These are phyloP conservation scores for Ceratosolen fusciceps DNA, from an alignment of 1,140 invertebrate genomes.

Conservation along the genomic window DNA sequence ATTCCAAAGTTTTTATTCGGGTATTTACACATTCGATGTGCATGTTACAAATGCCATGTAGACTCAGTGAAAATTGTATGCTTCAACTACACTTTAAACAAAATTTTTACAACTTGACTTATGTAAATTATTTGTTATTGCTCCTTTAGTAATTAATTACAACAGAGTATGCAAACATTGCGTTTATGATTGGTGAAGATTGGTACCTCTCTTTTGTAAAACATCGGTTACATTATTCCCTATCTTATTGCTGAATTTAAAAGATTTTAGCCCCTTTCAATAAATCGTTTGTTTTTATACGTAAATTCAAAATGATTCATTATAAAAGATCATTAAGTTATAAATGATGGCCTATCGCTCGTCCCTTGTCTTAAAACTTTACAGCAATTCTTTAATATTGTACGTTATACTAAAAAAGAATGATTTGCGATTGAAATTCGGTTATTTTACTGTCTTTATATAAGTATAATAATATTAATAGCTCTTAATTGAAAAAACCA, in stretches of 20 bases:
- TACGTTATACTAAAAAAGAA: slow-evolving; percentile 2
- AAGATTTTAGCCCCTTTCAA: background rate
- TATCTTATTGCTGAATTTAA: slow-evolving; percentile 5
- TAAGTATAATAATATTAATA: background rate
- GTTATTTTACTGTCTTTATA: background rate
- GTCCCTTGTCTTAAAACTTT: slow-evolving; percentile 29
- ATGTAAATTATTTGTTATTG: slow-evolving; percentile 35
- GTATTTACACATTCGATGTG: slow-evolving; percentile 62
- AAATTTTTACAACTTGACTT: slow-evolving; percentile 31
- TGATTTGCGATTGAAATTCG: background rate
- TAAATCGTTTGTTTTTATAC: slow-evolving; percentile 13
- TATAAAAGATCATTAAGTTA: slow-evolving; percentile 22
- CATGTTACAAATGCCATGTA: slow-evolving; percentile 58
- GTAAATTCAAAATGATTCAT: background rate
- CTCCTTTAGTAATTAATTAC: slow-evolving; percentile 40
- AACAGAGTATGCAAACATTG: slow-evolving; percentile 38
- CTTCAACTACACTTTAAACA: slow-evolving; percentile 57
- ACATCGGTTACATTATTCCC: background rate
- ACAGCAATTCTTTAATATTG: background rate
- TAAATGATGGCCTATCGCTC: slow-evolving; percentile 38
- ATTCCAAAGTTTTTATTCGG: slow-evolving; percentile 41
- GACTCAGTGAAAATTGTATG: slow-evolving; percentile 58
- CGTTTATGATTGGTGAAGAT: slow-evolving; percentile 38
- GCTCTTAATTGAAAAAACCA: slow-evolving; percentile 10
- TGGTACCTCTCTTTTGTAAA: slow-evolving; percentile 37